A percentile compares a stretch with the other conserved stretches of the same genome.
Evolutionary conservation across 2,888 invertebrate species (phyloP).

Genomic region (Plebejus argus): DNA sequence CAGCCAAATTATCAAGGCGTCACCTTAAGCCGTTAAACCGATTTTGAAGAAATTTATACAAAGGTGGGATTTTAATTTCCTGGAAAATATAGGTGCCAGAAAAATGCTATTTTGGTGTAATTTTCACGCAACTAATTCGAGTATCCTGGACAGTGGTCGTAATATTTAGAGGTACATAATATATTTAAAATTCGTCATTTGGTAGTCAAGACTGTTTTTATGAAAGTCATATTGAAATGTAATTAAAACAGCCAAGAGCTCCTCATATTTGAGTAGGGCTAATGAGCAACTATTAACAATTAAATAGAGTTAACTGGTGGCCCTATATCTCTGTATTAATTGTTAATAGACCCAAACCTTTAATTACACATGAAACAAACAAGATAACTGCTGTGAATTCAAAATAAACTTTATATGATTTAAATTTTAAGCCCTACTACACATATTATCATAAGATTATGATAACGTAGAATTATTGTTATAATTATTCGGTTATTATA

Average conservation of each 20-base stretch:
- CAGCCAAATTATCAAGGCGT: too few species aligned
- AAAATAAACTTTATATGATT: conserved; percentile 4
- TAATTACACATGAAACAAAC: background rate
- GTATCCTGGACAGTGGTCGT: too few species aligned
- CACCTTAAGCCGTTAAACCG: too few species aligned
- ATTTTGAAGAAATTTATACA: too few species aligned
- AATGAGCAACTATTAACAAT: background rate
- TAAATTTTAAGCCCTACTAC: background rate
- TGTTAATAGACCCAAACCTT: background rate
- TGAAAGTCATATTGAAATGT: background rate
- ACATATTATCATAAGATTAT: conserved; percentile 7
- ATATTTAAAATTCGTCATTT: too few species aligned
- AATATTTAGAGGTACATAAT: too few species aligned
- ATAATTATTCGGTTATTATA: conserved; percentile 11
- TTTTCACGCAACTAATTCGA: too few species aligned
- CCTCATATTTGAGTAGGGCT: background rate
- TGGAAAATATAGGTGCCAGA: too few species aligned
- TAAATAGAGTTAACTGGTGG: background rate
- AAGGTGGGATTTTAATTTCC: too few species aligned
- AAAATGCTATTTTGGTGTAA: too few species aligned
- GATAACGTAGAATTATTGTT: conserved; percentile 12
- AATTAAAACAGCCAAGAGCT: background rate
- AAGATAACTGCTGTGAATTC: conserved; percentile 19
- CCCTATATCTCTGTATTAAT: background rate
- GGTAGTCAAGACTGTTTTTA: too few species aligned